A percentile compares a stretch with the other conserved stretches of the same genome.
These are phyloP conservation scores for Pandion haliaetus DNA, from an alignment of 2,113 vertebrate genomes.

Conservation along the genomic window DNA sequence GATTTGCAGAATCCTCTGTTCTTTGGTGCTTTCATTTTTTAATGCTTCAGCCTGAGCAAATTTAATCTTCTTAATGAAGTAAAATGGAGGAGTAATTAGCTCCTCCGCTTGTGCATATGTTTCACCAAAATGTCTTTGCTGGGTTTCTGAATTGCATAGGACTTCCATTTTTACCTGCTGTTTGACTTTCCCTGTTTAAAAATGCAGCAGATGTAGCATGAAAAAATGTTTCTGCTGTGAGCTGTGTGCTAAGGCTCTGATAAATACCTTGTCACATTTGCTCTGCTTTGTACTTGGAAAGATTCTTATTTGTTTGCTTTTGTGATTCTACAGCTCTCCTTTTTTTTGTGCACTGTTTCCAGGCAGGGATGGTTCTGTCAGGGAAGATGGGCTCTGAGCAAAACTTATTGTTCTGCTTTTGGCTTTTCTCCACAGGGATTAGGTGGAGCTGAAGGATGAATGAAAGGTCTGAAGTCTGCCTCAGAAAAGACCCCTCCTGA, in stretches of 20 bases:
- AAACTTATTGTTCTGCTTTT: background rate
- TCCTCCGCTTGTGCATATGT: background rate
- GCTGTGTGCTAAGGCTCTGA: background rate
- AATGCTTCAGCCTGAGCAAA: slow-evolving; percentile 1
- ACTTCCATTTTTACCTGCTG: background rate
- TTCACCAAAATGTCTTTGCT: background rate
- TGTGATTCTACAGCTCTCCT: background rate
- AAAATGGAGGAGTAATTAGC: slow-evolving; percentile 32
- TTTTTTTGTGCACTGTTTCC: background rate
- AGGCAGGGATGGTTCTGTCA: background rate
- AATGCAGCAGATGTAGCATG: background rate
- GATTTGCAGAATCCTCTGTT: background rate
- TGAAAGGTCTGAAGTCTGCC: background rate
- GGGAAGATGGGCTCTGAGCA: background rate
- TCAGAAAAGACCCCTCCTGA: background rate
- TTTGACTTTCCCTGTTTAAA: background rate
- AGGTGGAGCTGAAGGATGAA: background rate
- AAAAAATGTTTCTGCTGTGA: slow-evolving; percentile 11
- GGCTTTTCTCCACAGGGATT: background rate
- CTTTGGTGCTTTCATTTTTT: slow-evolving; percentile 30
- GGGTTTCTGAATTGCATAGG: background rate
- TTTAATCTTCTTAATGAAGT: slow-evolving; percentile 50
- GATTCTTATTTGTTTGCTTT: slow-evolving; percentile 41
- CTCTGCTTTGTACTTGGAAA: slow-evolving; percentile 20
- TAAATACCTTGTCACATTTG: slow-evolving; percentile 33